Percentiles rank a stretch among this genome's conserved stretches.
These are phyloP conservation scores for Pollenia labialis DNA, from an alignment of 2,888 invertebrate species.

Conservation along the genomic window DNA sequence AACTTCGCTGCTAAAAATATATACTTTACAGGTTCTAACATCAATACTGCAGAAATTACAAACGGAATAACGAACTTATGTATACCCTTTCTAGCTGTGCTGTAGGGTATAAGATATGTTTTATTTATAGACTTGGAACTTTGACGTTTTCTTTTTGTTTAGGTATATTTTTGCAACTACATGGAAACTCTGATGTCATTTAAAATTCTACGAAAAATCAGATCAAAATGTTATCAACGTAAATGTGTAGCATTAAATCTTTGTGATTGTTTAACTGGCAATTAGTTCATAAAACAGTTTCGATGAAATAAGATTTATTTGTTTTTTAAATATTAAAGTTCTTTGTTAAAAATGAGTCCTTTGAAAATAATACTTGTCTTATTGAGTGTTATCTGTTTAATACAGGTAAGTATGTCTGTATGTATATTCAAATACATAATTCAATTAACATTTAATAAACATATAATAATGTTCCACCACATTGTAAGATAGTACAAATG, in stretches of 20 bases:
- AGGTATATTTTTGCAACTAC: background rate
- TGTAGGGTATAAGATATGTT: no score
- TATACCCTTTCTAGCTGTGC: no score
- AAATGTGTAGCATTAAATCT: constrained; percentile 10
- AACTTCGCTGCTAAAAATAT: no score
- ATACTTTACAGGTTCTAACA: no score
- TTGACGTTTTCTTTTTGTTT: background rate
- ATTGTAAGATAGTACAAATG: constrained; percentile 35
- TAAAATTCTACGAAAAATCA: constrained; percentile 14
- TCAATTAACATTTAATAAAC: background rate
- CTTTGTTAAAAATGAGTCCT: constrained; percentile 41
- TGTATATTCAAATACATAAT: background rate
- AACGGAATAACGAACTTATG: no score
- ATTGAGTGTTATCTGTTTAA: constrained; percentile 47
- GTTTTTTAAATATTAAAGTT: background rate
- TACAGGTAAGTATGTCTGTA: constrained; percentile 50
- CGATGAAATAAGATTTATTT: constrained; percentile 34
- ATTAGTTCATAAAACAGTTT: constrained; percentile 36
- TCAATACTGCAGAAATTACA: no score
- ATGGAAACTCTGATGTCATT: background rate
- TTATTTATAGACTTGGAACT: background rate
- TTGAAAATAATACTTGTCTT: constrained; percentile 47
- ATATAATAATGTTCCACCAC: background rate
- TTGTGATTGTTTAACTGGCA: background rate
- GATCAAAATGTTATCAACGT: constrained; percentile 54